Evolutionary conservation across 92 coral and sea anemone species (phyloP), one percentile per base, ranked within the genome.

Genomic region (Metridium senile): DNA sequence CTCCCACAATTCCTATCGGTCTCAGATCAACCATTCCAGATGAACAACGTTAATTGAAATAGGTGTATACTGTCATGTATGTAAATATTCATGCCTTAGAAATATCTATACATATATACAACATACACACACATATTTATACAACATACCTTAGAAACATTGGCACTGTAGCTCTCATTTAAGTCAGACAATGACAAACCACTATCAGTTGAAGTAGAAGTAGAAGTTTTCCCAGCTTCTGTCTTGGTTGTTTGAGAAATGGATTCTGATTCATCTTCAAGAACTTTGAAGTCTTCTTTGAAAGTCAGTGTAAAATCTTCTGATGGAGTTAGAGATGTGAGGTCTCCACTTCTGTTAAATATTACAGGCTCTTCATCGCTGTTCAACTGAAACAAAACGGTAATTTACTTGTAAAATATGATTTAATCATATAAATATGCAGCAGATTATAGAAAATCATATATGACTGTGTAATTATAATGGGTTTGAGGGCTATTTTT

Each of bases 281-380:
- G 53, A n/a, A 61, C 54, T 29, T 77, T 51, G 10, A 27, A 33
- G 11, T 59, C 63, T 33, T 32, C 68, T 58, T 45, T 26, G 21
- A 73, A 33, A 1, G 57, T 61, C 11, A 19, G 19, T 29, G 74
- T 26, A 13, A 56, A 27, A 54, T 52, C 74, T 19, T 52, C 53
- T 31, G 63, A 53, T 6, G 74, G 39, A 1, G 74, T 46, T 0
- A 77, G 53, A 0, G 82, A 66, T 21, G 73, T 53, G 9, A 77
- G 54, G 31, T 74, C 66, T 29, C 89, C 79, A 74, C 74, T 63
- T 71, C 89, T 79, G 53, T 80, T 46, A 43, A 79, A 80, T 62
- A 84, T 57, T 9, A 80, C 34, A 26, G 88, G 93, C 16, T 88
- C 93, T 30, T 88, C 93, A 45, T 88, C 86, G 75, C 80, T 84